A percentile compares a stretch with the other conserved stretches of the same genome.
Conservation (phyloP, 2,888 invertebrate species). For the Dasypogon diadema region DNA sequence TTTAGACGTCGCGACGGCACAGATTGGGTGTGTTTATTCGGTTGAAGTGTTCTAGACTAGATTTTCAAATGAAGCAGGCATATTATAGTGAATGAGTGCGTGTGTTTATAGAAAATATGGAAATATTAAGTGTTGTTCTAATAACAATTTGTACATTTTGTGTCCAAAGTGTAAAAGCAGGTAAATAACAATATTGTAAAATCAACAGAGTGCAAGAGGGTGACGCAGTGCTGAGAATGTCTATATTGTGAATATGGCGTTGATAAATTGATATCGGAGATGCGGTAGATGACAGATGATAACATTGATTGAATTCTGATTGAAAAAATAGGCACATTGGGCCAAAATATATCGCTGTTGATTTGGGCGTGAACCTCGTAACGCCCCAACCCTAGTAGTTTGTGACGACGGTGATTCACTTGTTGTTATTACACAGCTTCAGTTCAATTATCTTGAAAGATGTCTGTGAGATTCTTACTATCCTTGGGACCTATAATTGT, state of each 20-base stretch:
- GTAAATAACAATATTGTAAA: constrained; percentile 49
- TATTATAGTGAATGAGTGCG: background rate
- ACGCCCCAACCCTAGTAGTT: background rate
- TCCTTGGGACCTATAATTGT: too few species aligned
- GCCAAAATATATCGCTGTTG: background rate
- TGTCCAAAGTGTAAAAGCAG: constrained; percentile 51
- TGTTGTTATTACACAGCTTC: constrained; percentile 4
- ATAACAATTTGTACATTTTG: constrained; percentile 46
- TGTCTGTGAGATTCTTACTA: background rate
- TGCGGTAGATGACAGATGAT: background rate
- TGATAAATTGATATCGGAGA: background rate
- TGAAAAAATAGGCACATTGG: background rate
- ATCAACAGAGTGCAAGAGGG: background rate
- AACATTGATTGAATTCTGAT: background rate
- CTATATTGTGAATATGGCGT: background rate
- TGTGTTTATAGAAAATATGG: constrained; percentile 41
- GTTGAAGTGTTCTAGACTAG: background rate
- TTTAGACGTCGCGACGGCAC: constrained; percentile 51
- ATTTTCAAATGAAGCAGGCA: constrained; percentile 31
- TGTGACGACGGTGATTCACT: constrained; percentile 34
- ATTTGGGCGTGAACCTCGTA: constrained; percentile 27
- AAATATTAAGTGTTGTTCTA: constrained; percentile 43
- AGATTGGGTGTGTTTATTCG: constrained; percentile 42
- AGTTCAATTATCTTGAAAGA: background rate
- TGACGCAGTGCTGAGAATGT: constrained; percentile 5